Evolutionary conservation across 2,797 vertebrate genomes (phyloP).

Genomic region (Apogon hyalosoma): DNA sequence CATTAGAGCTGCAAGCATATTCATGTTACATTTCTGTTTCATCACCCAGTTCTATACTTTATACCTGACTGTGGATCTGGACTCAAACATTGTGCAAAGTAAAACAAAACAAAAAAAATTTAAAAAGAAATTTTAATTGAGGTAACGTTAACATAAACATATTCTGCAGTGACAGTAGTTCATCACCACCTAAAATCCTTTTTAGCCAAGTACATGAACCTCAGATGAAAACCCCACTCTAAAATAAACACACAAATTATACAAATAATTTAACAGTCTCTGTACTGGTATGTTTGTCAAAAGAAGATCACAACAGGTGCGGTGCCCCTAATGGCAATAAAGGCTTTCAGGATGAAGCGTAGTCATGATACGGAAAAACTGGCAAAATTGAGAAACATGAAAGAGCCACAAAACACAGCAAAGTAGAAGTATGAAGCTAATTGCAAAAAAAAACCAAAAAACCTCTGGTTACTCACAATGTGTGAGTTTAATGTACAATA

Average conservation of each 20-base stretch:
- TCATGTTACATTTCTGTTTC: constrained; percentile 21
- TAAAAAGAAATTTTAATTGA: not conserved
- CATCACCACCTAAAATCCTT: constrained; percentile 4
- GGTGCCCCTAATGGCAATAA: not conserved
- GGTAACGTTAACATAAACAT: constrained; percentile 7
- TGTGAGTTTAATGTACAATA: not conserved
- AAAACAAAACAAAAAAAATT: not conserved
- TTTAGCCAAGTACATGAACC: constrained; percentile 2
- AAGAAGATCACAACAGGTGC: constrained; percentile 18
- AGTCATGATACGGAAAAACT: not conserved
- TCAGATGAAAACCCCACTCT: not conserved
- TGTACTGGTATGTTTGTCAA: not conserved
- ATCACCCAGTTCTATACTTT: not conserved
- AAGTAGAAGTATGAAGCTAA: not conserved
- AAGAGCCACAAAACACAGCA: not conserved
- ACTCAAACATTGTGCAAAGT: constrained; percentile 21
- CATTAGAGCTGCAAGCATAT: constrained; percentile 30
- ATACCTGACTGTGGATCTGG: constrained; percentile 10
- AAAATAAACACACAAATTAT: not conserved
- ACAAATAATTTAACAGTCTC: not conserved
- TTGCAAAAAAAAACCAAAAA: too few relatives aligned
- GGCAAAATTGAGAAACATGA: constrained; percentile 11
- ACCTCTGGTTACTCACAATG: too few relatives aligned
- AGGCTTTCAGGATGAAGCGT: not conserved
- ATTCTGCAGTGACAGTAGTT: not conserved